Evolutionary conservation across 2,797 vertebrate genomes (phyloP).

Genomic region (Taenioides sp.): DNA sequence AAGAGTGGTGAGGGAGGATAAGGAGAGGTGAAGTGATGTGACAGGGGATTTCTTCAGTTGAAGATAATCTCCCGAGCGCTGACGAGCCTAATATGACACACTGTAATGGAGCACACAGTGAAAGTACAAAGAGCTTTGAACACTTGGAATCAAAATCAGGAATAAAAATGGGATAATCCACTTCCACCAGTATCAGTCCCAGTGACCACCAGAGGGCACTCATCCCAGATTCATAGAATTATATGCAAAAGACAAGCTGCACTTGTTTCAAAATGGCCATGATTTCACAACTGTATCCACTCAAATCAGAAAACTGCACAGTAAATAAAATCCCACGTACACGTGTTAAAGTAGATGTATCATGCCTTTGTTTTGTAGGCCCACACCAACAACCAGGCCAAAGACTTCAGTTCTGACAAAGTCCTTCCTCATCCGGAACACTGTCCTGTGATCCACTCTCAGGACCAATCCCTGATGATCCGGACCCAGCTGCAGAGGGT

Average conservation of each 20-base stretch:
- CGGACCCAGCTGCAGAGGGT: conserved; percentile 62
- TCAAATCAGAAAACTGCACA: not conserved
- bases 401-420: conserved; percentile 46
- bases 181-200: not conserved
- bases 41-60: conserved; percentile 65
- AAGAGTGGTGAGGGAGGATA: conserved; percentile 14
- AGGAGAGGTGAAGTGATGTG: conserved; percentile 56
- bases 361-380: conserved; percentile 58
- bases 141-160: conserved; percentile 33
- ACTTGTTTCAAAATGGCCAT: not conserved
- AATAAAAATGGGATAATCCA: conserved; percentile 20
- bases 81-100: conserved; percentile 68
- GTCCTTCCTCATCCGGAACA: conserved; percentile 58
- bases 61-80: conserved; percentile 71
- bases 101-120: conserved; percentile 20
- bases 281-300: not conserved
- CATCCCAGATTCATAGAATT: not conserved
- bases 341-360: conserved; percentile 45
- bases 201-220: too few relatives aligned
- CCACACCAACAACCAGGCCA: conserved; percentile 41
- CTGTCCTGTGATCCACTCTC: conserved; percentile 52
- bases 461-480: conserved; percentile 56
- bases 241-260: not conserved
- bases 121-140: conserved; percentile 21
- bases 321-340: conserved; percentile 39